A percentile compares a stretch with the other conserved stretches of the same genome.
Conservation (phyloP, 2,113 vertebrate genomes). For the Silurus asotus region DNA sequence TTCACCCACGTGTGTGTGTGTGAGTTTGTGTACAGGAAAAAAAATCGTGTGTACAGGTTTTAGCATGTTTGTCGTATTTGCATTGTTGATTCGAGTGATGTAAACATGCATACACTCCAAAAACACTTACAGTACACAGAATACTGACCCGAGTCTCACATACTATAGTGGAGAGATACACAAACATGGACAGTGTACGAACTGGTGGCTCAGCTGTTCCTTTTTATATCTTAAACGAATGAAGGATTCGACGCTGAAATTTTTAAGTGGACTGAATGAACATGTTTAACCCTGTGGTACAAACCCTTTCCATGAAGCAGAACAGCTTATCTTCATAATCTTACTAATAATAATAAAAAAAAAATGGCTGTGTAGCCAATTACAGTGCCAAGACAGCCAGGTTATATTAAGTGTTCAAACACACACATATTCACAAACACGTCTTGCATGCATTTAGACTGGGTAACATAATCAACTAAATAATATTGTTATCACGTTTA, state of each 20-base stretch:
- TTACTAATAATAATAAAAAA: not conserved
- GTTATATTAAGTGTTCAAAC: not conserved
- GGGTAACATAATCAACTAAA: constrained; percentile 1
- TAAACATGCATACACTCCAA: constrained; percentile 15
- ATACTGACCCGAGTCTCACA: not conserved
- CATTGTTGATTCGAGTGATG: constrained; percentile 19
- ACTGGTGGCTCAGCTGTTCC: not conserved
- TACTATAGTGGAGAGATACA: not conserved
- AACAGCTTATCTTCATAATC: not conserved
- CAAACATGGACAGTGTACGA: not conserved
- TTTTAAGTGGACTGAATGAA: not conserved
- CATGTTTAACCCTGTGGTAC: not conserved
- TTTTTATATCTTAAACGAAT: not conserved
- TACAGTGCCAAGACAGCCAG: constrained; percentile 13
- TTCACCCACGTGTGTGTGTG: not conserved
- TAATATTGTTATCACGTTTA: not conserved
- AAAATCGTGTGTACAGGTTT: not conserved
- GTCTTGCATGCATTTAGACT: constrained; percentile 12
- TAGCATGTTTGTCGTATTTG: constrained; percentile 14
- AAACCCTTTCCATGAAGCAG: not conserved
- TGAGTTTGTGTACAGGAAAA: not conserved
- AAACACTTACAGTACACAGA: constrained; percentile 14
- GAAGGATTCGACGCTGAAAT: not conserved
- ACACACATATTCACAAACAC: not conserved
- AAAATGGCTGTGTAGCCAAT: not conserved